Percentiles rank a stretch among this genome's conserved stretches.
phyloP scores from a whole-genome alignment of 2,113 vertebrate species.

The Malurus cyaneus region DNA sequence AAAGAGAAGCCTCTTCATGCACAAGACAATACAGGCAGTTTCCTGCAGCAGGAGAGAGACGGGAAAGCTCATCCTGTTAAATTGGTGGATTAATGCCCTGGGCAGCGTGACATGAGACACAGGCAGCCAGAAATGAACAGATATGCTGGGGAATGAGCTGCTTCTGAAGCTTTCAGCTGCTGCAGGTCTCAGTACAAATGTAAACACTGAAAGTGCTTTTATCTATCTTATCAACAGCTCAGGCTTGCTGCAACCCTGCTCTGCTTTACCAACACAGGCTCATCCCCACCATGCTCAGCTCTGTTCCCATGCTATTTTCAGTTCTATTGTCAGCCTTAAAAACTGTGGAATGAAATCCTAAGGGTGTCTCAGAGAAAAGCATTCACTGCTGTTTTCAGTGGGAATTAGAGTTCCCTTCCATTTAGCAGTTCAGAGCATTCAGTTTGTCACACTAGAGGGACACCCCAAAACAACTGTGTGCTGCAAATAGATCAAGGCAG shows the following conservation, averaged over 20 bases:
- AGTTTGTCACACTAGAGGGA: neutral
- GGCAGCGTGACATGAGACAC: neutral
- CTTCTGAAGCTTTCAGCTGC: neutral
- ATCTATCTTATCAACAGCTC: neutral
- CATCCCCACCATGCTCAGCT: neutral
- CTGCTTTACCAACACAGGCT: neutral
- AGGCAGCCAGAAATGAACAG: neutral
- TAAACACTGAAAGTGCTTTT: conserved; percentile 23
- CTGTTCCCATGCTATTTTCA: neutral
- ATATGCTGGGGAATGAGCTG: neutral
- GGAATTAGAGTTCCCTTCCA: neutral
- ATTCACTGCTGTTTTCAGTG: neutral
- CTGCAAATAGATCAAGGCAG: neutral
- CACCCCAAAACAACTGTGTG: neutral
- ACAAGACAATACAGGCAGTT: neutral
- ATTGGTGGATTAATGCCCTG: neutral
- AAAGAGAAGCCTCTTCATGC: neutral
- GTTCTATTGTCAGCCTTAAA: neutral
- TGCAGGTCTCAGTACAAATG: neutral
- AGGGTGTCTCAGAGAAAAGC: neutral
- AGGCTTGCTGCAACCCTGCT: neutral
- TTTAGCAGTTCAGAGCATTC: neutral
- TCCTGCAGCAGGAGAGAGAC: neutral
- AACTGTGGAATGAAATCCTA: neutral
- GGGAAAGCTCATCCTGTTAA: neutral